Percentiles rank a stretch among this genome's conserved stretches.
phyloP scores from a whole-genome alignment of 2,888 invertebrate species.

The Drosophila stalkeri region DNA sequence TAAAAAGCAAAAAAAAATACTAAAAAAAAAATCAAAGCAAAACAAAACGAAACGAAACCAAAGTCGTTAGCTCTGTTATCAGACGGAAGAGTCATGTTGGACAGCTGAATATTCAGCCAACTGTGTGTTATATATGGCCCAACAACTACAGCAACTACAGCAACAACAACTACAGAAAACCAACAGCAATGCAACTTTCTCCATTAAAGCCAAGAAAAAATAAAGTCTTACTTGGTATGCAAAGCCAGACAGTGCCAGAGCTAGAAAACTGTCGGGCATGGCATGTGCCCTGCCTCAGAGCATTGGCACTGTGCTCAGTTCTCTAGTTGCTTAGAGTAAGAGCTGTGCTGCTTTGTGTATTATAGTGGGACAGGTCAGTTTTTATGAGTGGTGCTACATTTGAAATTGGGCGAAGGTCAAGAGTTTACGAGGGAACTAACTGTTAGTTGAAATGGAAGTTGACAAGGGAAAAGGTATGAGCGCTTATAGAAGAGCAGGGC shows the following conservation, averaged over 20 bases:
- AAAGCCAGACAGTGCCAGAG: slow-evolving; percentile 35
- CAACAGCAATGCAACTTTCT: slow-evolving; percentile 67
- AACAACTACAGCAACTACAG: slow-evolving; percentile 10
- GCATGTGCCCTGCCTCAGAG: slow-evolving; percentile 39
- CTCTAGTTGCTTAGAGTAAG: slow-evolving; percentile 33
- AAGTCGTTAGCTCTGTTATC: slow-evolving; percentile 60
- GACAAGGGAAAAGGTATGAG: background rate
- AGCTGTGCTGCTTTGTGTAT: background rate
- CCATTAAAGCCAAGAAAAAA: slow-evolving; percentile 56
- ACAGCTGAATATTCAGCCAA: slow-evolving; percentile 43
- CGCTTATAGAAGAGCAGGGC: background rate
- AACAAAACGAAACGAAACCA: slow-evolving; percentile 31
- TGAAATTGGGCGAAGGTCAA: slow-evolving; percentile 45
- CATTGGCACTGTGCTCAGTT: slow-evolving; percentile 1
- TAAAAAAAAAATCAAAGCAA: slow-evolving; percentile 6
- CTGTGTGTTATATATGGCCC: slow-evolving; percentile 58
- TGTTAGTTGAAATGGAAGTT: background rate
- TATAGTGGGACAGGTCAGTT: slow-evolving; percentile 46
- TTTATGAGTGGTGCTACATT: slow-evolving; percentile 1
- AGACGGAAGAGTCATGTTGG: slow-evolving; percentile 60
- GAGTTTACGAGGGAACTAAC: background rate
- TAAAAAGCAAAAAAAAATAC: slow-evolving; percentile 23
- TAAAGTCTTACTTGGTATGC: slow-evolving; percentile 59
- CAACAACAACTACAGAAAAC: slow-evolving; percentile 21
- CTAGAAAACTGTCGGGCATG: slow-evolving; percentile 42